Conservation (phyloP, 2,113 vertebrate species). For the Chloebia gouldiae region DNA sequence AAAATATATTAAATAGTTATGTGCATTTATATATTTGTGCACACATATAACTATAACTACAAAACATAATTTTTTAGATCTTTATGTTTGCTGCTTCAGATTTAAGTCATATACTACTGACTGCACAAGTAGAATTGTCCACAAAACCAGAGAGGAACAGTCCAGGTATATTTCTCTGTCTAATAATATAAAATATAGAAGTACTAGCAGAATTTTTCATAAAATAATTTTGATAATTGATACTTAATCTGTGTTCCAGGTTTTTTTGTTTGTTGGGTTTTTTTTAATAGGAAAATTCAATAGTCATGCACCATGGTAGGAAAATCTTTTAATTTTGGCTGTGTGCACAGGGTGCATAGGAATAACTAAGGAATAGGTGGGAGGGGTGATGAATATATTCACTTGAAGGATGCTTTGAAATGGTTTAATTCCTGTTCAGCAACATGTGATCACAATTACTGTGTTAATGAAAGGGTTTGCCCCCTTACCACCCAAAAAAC, state of each 20-base stretch:
- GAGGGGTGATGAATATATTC: neutral
- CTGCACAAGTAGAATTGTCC: neutral
- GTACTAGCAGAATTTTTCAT: neutral
- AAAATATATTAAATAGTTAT: neutral
- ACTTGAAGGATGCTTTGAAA: neutral
- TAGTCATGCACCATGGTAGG: neutral
- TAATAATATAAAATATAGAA: neutral
- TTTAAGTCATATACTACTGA: neutral
- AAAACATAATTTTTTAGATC: neutral
- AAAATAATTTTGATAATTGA: neutral
- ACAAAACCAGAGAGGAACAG: neutral
- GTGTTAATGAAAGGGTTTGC: neutral
- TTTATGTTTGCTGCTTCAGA: neutral
- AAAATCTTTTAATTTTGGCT: neutral
- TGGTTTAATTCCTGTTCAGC: neutral
- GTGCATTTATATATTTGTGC: accelerated
- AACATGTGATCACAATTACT: neutral
- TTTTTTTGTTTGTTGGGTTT: too few relatives aligned
- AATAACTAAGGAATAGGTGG: neutral
- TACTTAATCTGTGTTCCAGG: neutral
- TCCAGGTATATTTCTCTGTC: neutral
- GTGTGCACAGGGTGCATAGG: neutral
- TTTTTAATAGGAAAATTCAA: neutral
- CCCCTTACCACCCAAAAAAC: neutral
- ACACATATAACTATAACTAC: neutral